These are phyloP conservation scores for Chloropsis hardwickii DNA, from an alignment of 2,113 vertebrate species.

Conservation along the genomic window DNA sequence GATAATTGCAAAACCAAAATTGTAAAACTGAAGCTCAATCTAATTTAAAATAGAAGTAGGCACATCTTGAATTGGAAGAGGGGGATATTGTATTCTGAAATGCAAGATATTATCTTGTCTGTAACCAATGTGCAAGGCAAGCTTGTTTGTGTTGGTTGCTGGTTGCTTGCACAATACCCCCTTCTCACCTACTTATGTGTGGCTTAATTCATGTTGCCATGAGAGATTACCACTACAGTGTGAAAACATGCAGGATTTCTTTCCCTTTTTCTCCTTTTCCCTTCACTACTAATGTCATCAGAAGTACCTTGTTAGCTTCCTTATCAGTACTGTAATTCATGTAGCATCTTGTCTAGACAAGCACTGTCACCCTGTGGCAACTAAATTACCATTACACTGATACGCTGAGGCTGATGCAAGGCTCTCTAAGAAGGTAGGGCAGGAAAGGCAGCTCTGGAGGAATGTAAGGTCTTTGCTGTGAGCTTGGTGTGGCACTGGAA, in stretches of 20 bases:
- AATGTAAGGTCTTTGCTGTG: background rate
- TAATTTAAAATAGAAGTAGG: slow-evolving; percentile 56
- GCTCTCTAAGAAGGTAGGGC: background rate
- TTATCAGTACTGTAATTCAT: background rate
- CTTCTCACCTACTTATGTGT: background rate
- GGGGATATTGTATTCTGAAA: background rate
- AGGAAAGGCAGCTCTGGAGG: background rate
- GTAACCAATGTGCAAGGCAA: background rate
- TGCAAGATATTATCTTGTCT: background rate
- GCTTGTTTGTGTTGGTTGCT: background rate
- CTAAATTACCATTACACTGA: background rate
- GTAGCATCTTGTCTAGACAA: background rate
- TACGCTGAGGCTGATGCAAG: background rate
- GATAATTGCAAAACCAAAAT: slow-evolving; percentile 39
- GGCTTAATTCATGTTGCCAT: background rate
- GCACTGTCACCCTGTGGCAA: background rate
- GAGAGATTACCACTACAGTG: background rate
- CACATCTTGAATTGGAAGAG: slow-evolving; percentile 12
- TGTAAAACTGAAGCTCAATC: slow-evolving; percentile 46
- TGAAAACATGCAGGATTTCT: background rate
- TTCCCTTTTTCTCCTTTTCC: background rate
- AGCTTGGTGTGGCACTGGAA: background rate
- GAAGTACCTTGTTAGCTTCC: background rate
- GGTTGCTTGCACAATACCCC: background rate
- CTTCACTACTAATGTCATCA: background rate